Conservation (phyloP, 2,113 vertebrate genomes). For the Lamprotornis superbus region DNA sequence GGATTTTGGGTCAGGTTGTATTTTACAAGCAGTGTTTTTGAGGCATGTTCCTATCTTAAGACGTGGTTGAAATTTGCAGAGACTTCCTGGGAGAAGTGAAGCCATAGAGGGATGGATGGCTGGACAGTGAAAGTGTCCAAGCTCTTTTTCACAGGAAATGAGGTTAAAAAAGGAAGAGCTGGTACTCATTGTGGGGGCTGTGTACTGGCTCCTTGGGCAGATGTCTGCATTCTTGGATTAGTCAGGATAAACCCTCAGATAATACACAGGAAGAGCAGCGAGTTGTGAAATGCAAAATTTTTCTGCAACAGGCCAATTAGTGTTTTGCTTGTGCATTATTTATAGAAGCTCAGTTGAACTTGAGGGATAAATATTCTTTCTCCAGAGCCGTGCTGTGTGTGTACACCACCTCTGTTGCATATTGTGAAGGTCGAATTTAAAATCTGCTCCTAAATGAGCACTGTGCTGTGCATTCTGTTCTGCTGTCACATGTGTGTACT, state of each 20-base stretch:
- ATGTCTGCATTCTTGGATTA: slow-evolving; percentile 5
- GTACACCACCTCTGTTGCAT: not conserved
- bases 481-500: not conserved
- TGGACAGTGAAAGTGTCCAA: not conserved
- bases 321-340: slow-evolving; percentile 31
- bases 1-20: not conserved
- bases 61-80: not conserved
- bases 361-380: not conserved
- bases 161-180: not conserved
- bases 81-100: not conserved
- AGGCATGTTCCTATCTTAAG: not conserved
- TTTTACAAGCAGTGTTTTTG: not conserved
- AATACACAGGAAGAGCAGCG: not conserved
- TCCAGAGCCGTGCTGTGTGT: not conserved
- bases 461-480: not conserved
- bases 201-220: not conserved
- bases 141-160: not conserved
- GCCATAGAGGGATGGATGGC: not conserved
- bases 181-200: not conserved
- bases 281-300: slow-evolving; percentile 21
- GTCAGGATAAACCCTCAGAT: not conserved
- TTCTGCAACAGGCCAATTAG: slow-evolving; percentile 32
- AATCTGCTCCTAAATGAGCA: not conserved
- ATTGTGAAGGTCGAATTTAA: not conserved
- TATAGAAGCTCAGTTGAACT: slow-evolving; percentile 18